These are phyloP conservation scores for Drosophila merina DNA, from an alignment of 2,888 invertebrate species.

Conservation along the genomic window DNA sequence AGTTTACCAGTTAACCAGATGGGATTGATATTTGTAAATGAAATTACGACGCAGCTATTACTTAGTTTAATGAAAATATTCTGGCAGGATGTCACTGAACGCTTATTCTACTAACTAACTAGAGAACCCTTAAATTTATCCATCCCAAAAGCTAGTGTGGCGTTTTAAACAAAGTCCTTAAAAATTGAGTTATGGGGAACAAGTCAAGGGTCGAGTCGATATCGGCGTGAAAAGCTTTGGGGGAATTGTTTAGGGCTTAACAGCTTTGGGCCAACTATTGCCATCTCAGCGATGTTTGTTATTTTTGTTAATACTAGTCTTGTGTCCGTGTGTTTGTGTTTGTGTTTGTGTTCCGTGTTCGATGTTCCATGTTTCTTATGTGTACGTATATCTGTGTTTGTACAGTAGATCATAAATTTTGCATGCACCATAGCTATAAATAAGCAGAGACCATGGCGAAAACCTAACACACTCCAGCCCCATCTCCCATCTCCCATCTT, in stretches of 20 bases:
- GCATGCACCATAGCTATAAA: conserved; percentile 75
- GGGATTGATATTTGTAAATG: conserved; percentile 1
- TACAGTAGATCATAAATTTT: conserved; percentile 76
- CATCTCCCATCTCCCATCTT: background rate
- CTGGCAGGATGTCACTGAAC: too few species aligned
- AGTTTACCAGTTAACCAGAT: conserved; percentile 10
- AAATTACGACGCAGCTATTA: background rate
- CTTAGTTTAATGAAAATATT: too few species aligned
- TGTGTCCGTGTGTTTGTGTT: conserved; percentile 30
- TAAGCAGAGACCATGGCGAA: conserved; percentile 54
- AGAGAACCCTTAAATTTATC: background rate
- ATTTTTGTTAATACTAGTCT: conserved; percentile 30
- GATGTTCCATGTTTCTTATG: conserved; percentile 20
- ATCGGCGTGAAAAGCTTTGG: conserved; percentile 19
- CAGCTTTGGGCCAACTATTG: conserved; percentile 7
- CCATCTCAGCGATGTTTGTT: conserved; percentile 19
- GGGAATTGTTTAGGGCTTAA: conserved; percentile 17
- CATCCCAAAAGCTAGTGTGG: background rate
- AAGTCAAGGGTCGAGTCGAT: conserved; percentile 17
- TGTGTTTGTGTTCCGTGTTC: background rate
- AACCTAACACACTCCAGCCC: conserved; percentile 34
- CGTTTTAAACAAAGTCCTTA: too few species aligned
- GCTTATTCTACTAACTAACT: too few species aligned
- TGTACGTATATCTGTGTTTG: conserved; percentile 50
- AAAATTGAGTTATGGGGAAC: conserved; percentile 8